Evolutionary conservation across 2,888 invertebrate species (phyloP), one percentile per base, ranked within the genome.

Genomic region (Bellardia pandia): DNA sequence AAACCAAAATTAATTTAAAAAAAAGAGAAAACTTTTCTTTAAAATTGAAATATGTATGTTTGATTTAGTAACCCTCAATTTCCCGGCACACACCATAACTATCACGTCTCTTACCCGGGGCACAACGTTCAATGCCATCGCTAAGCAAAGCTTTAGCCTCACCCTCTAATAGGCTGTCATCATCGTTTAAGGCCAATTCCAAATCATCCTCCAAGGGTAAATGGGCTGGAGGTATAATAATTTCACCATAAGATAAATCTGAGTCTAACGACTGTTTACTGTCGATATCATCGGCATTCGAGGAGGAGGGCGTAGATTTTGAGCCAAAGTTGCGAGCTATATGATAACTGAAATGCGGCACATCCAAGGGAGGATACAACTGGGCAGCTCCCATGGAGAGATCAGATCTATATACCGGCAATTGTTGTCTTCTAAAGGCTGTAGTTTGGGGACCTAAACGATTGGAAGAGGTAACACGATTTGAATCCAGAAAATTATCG

Each of bases 41-140:
- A 37, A 0, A 37, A 37, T 37, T 37, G 37, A 37, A 37, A 37
- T 33, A 33, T 37, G 37, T 37, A 33, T 37, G 37, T 37, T 37
- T 37, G 6, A 37, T 37, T 5, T 45, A 45, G 89, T 93, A 93
- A 85, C 92, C 93, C 84, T 91, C 92, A 79, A 93, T 90, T 89
- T 93, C 91, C 89, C 94, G 94, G 90, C 95, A 96, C 62, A 96
- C 94, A 9, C 96, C 96, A 84, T 95, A 94, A n/a, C 95, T 94
- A 91, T 97, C 96, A 48, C 97, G 94, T 89, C 94, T 94, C 90
- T 96, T 94, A 69, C 95, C 96, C 0, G 96, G 97, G 23, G 96
- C 96, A 92, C 97, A 97, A 91, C 96, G 96, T 91, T 96, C 96
- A 85, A 92, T 60, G 74, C 94, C 94, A 30, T 95, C 96, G 0